Base-by-base conservation (phyloP, 2,888 invertebrate species). In the Cyaniris semiargus region DNA sequence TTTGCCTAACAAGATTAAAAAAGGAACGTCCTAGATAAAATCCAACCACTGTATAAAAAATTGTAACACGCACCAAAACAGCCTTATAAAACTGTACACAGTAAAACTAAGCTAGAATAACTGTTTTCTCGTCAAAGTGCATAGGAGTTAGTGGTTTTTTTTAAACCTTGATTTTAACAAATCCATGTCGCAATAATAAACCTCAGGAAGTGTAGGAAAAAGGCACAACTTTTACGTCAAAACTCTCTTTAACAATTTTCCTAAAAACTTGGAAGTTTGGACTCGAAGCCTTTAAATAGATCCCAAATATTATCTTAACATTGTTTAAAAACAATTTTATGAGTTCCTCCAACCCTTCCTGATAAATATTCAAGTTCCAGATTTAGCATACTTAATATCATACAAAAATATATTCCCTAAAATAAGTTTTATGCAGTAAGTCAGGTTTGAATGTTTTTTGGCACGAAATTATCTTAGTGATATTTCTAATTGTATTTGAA, bases 351-450 rank as follows among this genome's bases (percentile, higher is more conserved):
- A 66, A 31, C 66, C 66, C 66, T 66, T 66, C 15, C 27, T 66
- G 15, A 66, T 66, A 23, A 66, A 66, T 66, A 66, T 66, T 18
- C 66, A 27, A 66, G 27, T 15, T 0, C 1, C 66, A 66, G 27
- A 66, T 66, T 66, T 66, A 27, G 27, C 66, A 66, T 66, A n/a
- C n/a, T n/a, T n/a, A 13, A 66, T 66, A 6, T 66, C 13, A 44
- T 13, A 3, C 10, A 44, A 44, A 15, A 66, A 27, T 27, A 66
- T 31, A 66, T 15, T 66, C 15, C 27, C 15, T 18, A 18, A 66
- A 27, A 66, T 27, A 60, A 23, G 60, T 23, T 60, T 13, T 23
- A 23, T 3, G 10, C 3, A 21, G 7, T 10, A 3, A 23, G 7
- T 10, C 10, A 23, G 8, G 0, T 3, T 60, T 10, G 4, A 60